phyloP scores from a whole-genome alignment of 2,888 invertebrate genomes.

The Apotomis capreana region DNA sequence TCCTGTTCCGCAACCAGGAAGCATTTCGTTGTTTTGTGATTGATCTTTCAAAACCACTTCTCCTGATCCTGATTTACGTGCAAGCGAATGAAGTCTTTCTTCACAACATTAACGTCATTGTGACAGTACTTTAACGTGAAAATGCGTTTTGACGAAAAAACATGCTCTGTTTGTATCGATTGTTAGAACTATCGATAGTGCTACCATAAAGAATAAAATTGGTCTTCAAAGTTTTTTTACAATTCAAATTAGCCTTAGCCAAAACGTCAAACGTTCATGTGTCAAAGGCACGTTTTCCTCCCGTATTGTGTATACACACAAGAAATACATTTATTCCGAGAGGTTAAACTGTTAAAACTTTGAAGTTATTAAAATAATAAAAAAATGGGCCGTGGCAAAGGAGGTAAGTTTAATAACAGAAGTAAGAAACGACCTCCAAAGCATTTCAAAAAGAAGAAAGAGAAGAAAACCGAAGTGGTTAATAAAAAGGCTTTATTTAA shows the following conservation, averaged over 20 bases:
- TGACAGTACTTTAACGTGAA: not conserved
- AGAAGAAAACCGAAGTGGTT: conserved; percentile 58
- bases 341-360: not conserved
- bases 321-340: not conserved
- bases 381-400: conserved; percentile 41
- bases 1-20: conserved; percentile 14
- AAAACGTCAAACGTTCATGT: not conserved
- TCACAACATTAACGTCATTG: conserved; percentile 6
- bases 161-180: not conserved
- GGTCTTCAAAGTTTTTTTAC: not conserved
- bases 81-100: conserved; percentile 7
- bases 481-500: conserved; percentile 79
- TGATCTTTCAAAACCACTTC: conserved; percentile 23
- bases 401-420: conserved; percentile 47
- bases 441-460: conserved; percentile 58
- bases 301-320: not conserved
- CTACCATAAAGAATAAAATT: not conserved
- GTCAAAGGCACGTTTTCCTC: conserved; percentile 36
- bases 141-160: not conserved
- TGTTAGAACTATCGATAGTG: not conserved
- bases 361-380: not conserved
- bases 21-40: conserved; percentile 35
- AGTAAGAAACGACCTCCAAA: conserved; percentile 60
- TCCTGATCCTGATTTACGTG: conserved; percentile 22
- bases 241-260: not conserved